Evolutionary conservation across 2,113 vertebrate genomes (phyloP).

Genomic region (Promerops cafer): DNA sequence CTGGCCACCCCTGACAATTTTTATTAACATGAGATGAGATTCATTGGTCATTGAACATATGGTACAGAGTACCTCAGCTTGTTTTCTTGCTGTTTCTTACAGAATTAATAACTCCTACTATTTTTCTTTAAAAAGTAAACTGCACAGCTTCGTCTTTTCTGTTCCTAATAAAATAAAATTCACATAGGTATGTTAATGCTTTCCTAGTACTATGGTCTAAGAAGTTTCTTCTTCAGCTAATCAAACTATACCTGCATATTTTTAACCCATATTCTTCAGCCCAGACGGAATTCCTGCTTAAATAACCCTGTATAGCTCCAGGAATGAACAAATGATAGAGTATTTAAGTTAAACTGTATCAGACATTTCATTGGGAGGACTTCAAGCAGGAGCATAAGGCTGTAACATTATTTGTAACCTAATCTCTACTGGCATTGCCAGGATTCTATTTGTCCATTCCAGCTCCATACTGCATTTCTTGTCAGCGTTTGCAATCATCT

Average conservation of each 20-base stretch:
- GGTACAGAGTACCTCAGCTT: background rate
- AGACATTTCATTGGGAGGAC: background rate
- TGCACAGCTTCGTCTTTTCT: background rate
- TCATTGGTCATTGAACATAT: background rate
- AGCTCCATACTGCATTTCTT: background rate
- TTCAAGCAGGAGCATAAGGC: background rate
- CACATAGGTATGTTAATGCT: background rate
- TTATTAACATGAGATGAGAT: background rate
- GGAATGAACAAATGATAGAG: background rate
- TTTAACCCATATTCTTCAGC: background rate
- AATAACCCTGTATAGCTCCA: background rate
- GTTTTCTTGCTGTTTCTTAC: background rate
- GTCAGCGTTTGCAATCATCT: background rate
- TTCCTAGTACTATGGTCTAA: background rate
- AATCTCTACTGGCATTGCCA: background rate
- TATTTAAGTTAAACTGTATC: background rate
- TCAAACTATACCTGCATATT: background rate
- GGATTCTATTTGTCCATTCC: background rate
- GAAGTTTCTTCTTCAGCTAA: background rate
- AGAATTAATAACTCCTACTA: background rate
- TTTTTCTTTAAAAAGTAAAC: background rate
- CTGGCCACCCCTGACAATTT: background rate
- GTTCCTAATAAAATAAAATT: background rate
- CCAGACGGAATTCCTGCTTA: background rate
- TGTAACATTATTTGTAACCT: background rate